Base-by-base conservation (phyloP, 2,888 invertebrate genomes). In the Melanostoma mellinum region DNA sequence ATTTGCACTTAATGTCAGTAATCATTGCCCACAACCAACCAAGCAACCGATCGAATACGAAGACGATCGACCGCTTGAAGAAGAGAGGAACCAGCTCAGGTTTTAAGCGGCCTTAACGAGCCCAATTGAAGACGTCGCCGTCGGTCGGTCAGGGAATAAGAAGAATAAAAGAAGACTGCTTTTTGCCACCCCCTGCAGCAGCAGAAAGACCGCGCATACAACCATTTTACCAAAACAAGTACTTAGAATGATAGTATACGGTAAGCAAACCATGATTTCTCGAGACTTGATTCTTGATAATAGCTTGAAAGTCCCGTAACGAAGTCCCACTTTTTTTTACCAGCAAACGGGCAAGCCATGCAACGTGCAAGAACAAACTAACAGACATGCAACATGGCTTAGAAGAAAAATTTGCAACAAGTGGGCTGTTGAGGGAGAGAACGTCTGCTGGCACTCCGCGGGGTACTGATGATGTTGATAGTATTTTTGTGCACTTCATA, bases 291-390 rank as follows among this genome's bases (percentile, higher is more conserved):
- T 82, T 81, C 81, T 81, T 55, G 76, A 82, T 79, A 79, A 84
- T 84, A 67, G 74, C 71, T 55, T 87, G 88, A 89, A 90, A 90
- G 90, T 90, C 90, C 90, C 90, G 90, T 90, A 90, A 88, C 87
- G 88, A 89, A 90, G 90, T 89, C 90, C 90, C 90, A 90, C 89
- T 90, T 90, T 89, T 90, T 88, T 52, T 8, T 44, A 50, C 71
- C 33, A 68, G 60, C 67, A 55, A 75, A 69, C 69, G 42, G 71
- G 35, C 46, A 55, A 44, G 42, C 33, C 72, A 63, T 63, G 63
- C 55, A 77, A 69, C 20, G 48, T 4, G 3, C 56, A 56, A 63
- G 32, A n/a, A 42, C 48, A 8, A 10, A 20, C 40, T 20, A 36
- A 69, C 46, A 60, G 33, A 48, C 79, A 71, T 79, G 69, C 69